These are phyloP conservation scores for Amyelois transitella DNA, from an alignment of 1,140 invertebrate species.

Conservation along the genomic window DNA sequence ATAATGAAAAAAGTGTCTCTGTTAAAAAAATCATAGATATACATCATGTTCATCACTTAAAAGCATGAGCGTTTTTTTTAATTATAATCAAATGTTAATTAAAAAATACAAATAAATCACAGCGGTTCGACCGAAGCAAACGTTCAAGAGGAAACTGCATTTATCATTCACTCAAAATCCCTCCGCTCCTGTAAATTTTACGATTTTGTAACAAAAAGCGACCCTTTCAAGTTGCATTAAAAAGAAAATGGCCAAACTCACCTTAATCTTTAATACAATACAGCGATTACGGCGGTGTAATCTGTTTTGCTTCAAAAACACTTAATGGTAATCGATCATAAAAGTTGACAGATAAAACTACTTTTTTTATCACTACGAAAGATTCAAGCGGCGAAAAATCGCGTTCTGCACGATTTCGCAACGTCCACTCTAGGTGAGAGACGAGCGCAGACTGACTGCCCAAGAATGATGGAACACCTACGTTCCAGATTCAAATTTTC, in stretches of 20 bases:
- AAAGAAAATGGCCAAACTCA: neutral
- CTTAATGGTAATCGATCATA: neutral
- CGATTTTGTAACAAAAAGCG: too few species aligned
- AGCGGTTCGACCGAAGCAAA: too few species aligned
- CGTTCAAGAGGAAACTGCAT: too few species aligned
- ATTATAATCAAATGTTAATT: too few species aligned
- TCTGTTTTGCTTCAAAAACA: neutral
- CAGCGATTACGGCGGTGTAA: too few species aligned
- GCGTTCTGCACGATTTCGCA: neutral
- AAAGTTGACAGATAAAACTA: conserved; percentile 1
- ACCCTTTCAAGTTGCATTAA: neutral
- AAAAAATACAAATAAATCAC: too few species aligned
- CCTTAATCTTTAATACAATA: neutral
- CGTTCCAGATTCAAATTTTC: conserved; percentile 15
- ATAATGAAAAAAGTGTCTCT: too few species aligned
- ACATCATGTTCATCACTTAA: too few species aligned
- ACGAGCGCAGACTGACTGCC: conserved; percentile 17
- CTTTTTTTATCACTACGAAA: neutral
- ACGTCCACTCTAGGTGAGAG: conserved; percentile 13
- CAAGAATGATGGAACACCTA: conserved; percentile 32
- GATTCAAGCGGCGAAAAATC: conserved; percentile 11
- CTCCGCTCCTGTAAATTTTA: too few species aligned
- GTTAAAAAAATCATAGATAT: too few species aligned
- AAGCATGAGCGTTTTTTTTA: too few species aligned
- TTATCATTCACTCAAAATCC: too few species aligned